Evolutionary conservation across 2,888 invertebrate genomes (phyloP).

Genomic region (Busseola fusca): DNA sequence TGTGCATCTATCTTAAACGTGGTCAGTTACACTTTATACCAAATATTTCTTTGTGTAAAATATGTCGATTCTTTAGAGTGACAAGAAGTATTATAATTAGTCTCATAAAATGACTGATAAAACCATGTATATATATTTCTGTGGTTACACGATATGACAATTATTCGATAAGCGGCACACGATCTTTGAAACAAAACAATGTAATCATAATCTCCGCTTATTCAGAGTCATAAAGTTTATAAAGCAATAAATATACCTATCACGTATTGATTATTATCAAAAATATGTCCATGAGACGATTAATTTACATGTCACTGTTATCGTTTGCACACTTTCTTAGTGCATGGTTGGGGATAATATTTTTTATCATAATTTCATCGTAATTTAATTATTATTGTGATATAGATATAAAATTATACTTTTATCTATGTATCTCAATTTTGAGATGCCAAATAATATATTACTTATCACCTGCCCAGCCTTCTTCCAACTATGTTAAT

Average conservation of each 20-base stretch:
- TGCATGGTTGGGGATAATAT: neutral
- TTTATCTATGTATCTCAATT: neutral
- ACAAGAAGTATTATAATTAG: neutral
- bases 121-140: neutral
- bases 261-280: neutral
- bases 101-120: neutral
- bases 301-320: neutral
- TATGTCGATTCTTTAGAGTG: neutral
- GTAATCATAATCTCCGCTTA: neutral
- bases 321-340: conserved; percentile 9
- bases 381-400: neutral
- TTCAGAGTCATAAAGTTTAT: conserved; percentile 17
- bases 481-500: too few relatives aligned
- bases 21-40: neutral
- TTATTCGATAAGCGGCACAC: conserved; percentile 7
- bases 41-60: neutral
- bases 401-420: neutral
- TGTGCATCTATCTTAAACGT: neutral
- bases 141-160: neutral
- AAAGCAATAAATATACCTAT: conserved; percentile 17
- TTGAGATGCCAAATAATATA: neutral
- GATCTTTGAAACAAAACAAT: conserved; percentile 9
- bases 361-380: neutral
- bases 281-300: conserved; percentile 2
- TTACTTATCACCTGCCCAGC: too few relatives aligned